A percentile compares a stretch with the other conserved stretches of the same genome.
Evolutionary conservation across 2,888 invertebrate genomes (phyloP).

Genomic region (Gymnocheta viridis): DNA sequence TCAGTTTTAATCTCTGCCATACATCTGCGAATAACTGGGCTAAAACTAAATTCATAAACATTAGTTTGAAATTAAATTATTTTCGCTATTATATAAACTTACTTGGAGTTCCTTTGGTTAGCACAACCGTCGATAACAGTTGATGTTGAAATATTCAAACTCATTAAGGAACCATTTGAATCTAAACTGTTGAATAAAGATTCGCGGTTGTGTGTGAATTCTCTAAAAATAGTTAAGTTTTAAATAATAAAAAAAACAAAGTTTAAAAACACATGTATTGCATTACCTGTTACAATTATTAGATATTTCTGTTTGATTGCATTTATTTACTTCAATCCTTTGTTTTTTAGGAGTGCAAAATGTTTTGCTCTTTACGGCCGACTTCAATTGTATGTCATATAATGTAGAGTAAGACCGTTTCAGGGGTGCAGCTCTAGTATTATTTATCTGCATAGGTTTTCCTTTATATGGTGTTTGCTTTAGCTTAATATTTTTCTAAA

Average conservation of each 20-base stretch:
- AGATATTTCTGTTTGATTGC: conserved; percentile 74
- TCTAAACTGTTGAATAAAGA: conserved; percentile 71
- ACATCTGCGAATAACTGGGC: conserved; percentile 74
- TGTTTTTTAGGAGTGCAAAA: conserved; percentile 75
- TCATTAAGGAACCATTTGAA: conserved; percentile 72
- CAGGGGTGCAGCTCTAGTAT: conserved; percentile 15
- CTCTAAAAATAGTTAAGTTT: conserved; percentile 51
- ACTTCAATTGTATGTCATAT: conserved; percentile 14
- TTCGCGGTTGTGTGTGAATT: conserved; percentile 62
- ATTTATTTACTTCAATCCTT: conserved; percentile 65
- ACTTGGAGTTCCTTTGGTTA: conserved; percentile 20
- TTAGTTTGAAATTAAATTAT: not conserved
- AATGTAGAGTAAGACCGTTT: conserved; percentile 24
- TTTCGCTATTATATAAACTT: not conserved
- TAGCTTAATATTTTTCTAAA: conserved; percentile 55
- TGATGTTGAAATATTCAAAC: conserved; percentile 75
- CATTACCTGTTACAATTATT: conserved; percentile 34
- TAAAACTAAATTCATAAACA: conserved; percentile 67
- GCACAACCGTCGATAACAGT: conserved; percentile 73
- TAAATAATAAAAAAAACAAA: not conserved
- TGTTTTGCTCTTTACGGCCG: conserved; percentile 71
- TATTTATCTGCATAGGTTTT: conserved; percentile 27
- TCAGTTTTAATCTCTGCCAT: conserved; percentile 72
- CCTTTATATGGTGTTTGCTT: conserved; percentile 59
- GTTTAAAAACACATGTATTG: not conserved